Percentiles rank a stretch among this genome's conserved stretches.
Conservation (phyloP, 2,888 invertebrate species). For the Eristalis pertinax region DNA sequence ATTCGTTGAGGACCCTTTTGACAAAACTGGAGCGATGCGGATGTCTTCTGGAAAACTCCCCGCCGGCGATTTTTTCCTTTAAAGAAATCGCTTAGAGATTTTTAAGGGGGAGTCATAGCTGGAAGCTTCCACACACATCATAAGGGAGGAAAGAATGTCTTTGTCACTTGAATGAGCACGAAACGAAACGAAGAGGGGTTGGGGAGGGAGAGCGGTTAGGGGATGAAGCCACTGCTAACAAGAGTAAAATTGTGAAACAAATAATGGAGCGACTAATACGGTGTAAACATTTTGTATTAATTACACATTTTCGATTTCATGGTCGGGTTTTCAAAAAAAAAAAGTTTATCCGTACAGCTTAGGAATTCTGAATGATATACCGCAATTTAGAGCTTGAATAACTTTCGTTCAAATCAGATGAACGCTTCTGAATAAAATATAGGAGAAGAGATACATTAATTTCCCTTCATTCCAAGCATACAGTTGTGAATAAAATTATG, state of each 20-base stretch:
- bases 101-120: not conserved
- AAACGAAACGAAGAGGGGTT: not conserved
- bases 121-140: slow-evolving; percentile 4
- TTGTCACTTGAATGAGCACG: not conserved
- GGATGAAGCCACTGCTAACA: not conserved
- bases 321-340: not conserved
- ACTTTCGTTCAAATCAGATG: too few relatives aligned
- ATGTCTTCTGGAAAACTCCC: not conserved
- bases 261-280: not conserved
- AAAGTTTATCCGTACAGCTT: too few relatives aligned
- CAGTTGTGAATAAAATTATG: too few relatives aligned
- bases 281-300: not conserved
- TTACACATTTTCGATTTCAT: not conserved
- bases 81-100: not conserved
- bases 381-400: too few relatives aligned
- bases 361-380: too few relatives aligned
- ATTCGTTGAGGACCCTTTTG: slow-evolving; percentile 20
- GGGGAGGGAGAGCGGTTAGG: not conserved
- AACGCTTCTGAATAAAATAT: too few relatives aligned
- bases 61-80: not conserved
- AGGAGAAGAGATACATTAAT: too few relatives aligned
- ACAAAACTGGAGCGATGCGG: not conserved
- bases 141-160: not conserved
- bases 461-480: too few relatives aligned
- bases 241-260: not conserved